Base-by-base conservation (phyloP, 1,140 invertebrate genomes). In the Brachionus calyciflorus region DNA sequence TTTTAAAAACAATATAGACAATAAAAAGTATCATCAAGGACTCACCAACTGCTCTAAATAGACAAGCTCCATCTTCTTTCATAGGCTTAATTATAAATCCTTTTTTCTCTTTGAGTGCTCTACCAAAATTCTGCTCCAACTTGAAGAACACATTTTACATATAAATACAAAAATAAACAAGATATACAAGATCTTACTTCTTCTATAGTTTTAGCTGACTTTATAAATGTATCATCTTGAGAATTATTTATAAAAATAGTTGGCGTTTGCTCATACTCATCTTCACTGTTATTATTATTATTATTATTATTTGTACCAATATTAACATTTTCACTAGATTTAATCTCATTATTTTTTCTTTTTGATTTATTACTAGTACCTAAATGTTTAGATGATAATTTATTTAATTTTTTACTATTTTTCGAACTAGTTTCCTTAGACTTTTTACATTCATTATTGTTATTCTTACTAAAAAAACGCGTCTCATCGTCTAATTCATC, bases 61-160 rank as follows among this genome's bases (percentile, higher is more conserved):
- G 83, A 83, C 93, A 96, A 26, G 93, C 92, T n/a, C 93, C 93
- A 86, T 96, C 93, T 84, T 94, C 91, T 75, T 89, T 89, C 88
- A 95, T 94, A 78, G 90, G 88, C 82, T 93, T 93, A n/a, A 96
- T 90, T 65, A 90, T 87, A 80, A 91, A 91, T 48, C 92, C 92
- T 77, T 82, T 81, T 76, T 83, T 83, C 46, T 86, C 83, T 79
- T 85, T 83, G 68, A 87, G 77, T 4, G 82, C 78, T 77, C 82
- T 78, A 57, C 82, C 83, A 83, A 87, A 87, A 76, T 82, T 81
- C 28, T 76, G 77, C 77, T 87, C 87, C 70, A 87, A 78, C 86
- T 87, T 68, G 60, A 81, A 46, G 69, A 40, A 19, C n/a, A 37
- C 12, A 53, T 77, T 68, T 28, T 41, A 26, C n/a, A 17, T 46